A percentile compares a stretch with the other conserved stretches of the same genome.
Conservation (phyloP, 2,797 vertebrate genomes). For the Megaceryle alcyon region DNA sequence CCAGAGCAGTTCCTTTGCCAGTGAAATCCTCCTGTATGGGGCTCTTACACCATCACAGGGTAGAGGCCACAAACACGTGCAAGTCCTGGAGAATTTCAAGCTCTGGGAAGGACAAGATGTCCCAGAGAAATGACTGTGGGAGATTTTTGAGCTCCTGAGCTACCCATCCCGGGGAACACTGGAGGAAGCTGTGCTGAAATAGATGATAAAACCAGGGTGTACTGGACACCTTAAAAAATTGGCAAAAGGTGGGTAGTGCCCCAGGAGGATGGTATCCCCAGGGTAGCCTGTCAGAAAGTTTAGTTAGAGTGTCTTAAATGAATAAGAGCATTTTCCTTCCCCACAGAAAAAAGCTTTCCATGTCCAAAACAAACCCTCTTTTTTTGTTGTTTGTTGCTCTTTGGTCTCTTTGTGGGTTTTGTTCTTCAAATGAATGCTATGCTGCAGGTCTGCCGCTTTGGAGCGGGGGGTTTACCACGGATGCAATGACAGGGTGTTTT, state of each 20-base stretch:
- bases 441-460: not conserved
- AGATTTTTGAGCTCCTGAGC: not conserved
- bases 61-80: not conserved
- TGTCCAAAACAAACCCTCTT: not conserved
- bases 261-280: too few species aligned
- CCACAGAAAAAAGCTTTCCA: not conserved
- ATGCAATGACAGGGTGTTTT: not conserved
- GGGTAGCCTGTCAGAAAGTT: not conserved
- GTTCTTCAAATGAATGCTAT: accelerated
- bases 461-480: not conserved
- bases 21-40: not conserved
- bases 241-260: too few species aligned
- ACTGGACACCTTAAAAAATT: too few species aligned
- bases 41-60: not conserved
- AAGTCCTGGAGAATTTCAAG: not conserved
- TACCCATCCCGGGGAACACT: accelerated
- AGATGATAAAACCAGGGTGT: not conserved
- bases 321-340: not conserved
- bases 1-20: not conserved
- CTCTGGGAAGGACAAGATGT: not conserved
- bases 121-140: not conserved
- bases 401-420: accelerated
- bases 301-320: accelerated
- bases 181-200: not conserved
- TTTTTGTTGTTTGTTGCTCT: not conserved